Evolutionary conservation across 2,888 invertebrate species (phyloP).

Genomic region (Drosophila colorata): DNA sequence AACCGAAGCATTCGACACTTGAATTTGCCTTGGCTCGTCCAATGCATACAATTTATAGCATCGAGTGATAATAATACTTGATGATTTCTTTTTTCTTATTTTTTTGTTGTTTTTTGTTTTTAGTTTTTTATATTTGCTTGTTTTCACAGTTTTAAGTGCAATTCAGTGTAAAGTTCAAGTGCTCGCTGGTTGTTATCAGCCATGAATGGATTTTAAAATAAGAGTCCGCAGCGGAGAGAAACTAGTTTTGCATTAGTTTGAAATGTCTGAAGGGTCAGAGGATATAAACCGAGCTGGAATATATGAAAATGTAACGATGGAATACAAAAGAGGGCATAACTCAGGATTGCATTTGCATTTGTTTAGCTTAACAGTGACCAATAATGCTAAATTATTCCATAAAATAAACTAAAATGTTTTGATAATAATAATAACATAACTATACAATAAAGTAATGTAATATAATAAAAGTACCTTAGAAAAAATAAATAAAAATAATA

Average conservation of each 20-base stretch:
- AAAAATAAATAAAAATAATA: too few relatives aligned
- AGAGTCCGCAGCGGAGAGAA: background rate
- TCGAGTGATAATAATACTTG: conserved; percentile 52
- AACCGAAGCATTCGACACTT: conserved; percentile 51
- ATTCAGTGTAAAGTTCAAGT: conserved; percentile 41
- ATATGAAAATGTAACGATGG: too few relatives aligned
- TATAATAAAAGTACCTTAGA: too few relatives aligned
- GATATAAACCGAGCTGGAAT: background rate
- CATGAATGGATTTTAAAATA: background rate
- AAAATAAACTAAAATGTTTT: too few relatives aligned
- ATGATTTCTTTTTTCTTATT: conserved; percentile 18
- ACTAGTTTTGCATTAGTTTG: background rate
- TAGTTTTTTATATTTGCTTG: background rate
- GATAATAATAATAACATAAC: too few relatives aligned
- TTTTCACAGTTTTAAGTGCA: conserved; percentile 39
- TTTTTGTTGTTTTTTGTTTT: conserved; percentile 5
- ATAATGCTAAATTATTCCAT: too few relatives aligned
- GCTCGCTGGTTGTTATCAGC: conserved; percentile 7
- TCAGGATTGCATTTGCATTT: too few relatives aligned
- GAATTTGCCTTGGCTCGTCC: conserved; percentile 25
- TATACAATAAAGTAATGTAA: too few relatives aligned
- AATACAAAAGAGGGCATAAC: too few relatives aligned
- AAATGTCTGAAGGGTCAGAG: background rate
- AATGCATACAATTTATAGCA: conserved; percentile 55
- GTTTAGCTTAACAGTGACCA: too few relatives aligned